Base-by-base conservation (phyloP, 2,888 invertebrate species). In the Lasius fuliginosus region DNA sequence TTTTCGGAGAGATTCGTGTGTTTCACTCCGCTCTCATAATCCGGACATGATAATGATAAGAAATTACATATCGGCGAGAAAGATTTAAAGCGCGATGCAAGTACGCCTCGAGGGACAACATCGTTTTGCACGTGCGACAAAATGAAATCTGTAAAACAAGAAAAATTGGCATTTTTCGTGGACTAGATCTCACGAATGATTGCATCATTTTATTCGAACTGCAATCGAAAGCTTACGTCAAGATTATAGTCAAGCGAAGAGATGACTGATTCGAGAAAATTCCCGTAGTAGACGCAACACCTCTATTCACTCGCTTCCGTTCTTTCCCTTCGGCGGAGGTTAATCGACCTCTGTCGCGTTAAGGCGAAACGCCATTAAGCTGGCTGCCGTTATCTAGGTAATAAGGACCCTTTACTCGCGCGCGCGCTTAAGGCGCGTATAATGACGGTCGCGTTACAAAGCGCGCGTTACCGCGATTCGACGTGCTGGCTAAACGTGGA, bases 351-450 rank as follows among this genome's bases (percentile, higher is more conserved):
- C 67, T 76, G 85, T 85, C 71, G 62, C 76, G 74, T 84, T 86
- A 85, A 86, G 86, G 40, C 87, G 83, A 89, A 88, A 89, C 79
- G 85, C 85, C 69, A 88, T 90, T 88, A 90, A 86, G 77, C 86
- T 85, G 81, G 73, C 86, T 85, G 81, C 88, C 85, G 85, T 90
- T 90, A 90, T 90, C 89, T 83, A 83, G 58, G 53, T 87, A 90
- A 90, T 90, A 89, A 60, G 73, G 60, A 11, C 27, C 60, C n/a
- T 53, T 23, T n/a, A 53, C 85, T 86, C 86, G 79, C 75, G n/a
- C 75, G n/a, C 23, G 23, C 49, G 74, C 84, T 73, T 83, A 73
- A 83, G 71, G 58, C 60, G 83, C 74, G 62, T 84, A 82, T 83
- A 86, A 88, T 86, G 68, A 75, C 33, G 65, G 82, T 53, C 85